A percentile compares a stretch with the other conserved stretches of the same genome.
These are phyloP conservation scores for Daboia siamensis DNA, from an alignment of 2,113 vertebrate genomes.

Conservation along the genomic window DNA sequence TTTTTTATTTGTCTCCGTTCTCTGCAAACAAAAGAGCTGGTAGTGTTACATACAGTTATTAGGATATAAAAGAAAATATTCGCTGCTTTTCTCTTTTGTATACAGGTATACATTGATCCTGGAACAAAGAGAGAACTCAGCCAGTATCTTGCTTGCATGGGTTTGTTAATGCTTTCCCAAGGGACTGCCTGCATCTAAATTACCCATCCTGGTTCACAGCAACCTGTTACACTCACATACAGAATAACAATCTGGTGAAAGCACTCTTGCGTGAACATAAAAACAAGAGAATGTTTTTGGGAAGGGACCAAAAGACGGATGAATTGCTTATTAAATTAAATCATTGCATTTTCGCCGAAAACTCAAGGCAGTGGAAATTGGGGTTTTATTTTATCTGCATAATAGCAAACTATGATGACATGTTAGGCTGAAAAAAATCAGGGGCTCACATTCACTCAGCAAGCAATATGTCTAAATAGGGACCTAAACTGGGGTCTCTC, in stretches of 20 bases:
- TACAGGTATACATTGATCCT: constrained; percentile 23
- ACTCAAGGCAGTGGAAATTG: neutral
- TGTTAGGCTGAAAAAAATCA: neutral
- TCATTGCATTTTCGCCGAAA: neutral
- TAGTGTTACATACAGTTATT: neutral
- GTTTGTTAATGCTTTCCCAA: accelerated
- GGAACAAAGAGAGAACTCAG: constrained; percentile 34
- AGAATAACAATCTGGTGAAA: constrained; percentile 26
- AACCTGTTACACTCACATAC: neutral
- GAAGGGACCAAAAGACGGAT: neutral
- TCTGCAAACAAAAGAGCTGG: neutral
- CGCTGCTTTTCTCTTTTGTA: constrained; percentile 14
- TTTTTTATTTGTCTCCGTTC: neutral
- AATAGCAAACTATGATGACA: neutral
- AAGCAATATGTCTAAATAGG: neutral
- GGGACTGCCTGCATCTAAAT: constrained; percentile 19
- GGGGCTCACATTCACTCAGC: neutral
- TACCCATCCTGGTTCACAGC: neutral
- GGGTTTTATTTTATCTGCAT: neutral
- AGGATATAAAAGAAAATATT: neutral
- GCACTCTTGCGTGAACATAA: neutral
- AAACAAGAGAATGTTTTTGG: neutral
- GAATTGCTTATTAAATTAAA: neutral
- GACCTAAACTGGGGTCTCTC: neutral
- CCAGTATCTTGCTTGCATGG: constrained; percentile 39